Evolutionary conservation across 2,888 invertebrate species (phyloP).

Genomic region (Phymatocera aterrima): DNA sequence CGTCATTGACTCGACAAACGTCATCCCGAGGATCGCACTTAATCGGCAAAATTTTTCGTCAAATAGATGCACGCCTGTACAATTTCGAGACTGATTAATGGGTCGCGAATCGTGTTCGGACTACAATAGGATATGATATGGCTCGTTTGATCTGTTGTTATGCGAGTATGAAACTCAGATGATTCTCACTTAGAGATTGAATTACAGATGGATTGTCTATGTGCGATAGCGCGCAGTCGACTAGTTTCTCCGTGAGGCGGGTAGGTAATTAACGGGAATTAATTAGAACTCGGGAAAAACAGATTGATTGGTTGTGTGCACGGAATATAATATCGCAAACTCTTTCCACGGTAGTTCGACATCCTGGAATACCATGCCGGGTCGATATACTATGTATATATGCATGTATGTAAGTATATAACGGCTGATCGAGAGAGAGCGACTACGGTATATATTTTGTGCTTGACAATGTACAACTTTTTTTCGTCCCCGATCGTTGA

Average conservation of each 20-base stretch:
- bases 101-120: not conserved
- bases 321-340: constrained; percentile 46
- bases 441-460: constrained; percentile 21
- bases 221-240: too few species aligned
- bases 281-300: constrained; percentile 64
- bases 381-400: too few species aligned
- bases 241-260: constrained; percentile 52
- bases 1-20: not conserved
- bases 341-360: constrained; percentile 32
- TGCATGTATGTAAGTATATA: constrained; percentile 32
- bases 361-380: constrained; percentile 40
- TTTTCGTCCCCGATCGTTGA: constrained; percentile 57
- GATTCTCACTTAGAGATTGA: constrained; percentile 20
- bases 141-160: constrained; percentile 13
- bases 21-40: constrained; percentile 2
- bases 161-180: constrained; percentile 20
- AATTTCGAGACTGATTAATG: not conserved
- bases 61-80: not conserved
- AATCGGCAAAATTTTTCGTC: constrained; percentile 5
- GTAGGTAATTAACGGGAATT: constrained; percentile 68
- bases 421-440: constrained; percentile 15
- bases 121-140: constrained; percentile 17
- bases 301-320: constrained; percentile 58
- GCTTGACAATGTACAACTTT: constrained; percentile 57
- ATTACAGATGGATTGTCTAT: constrained; percentile 6